Conservation (phyloP, 2,888 invertebrate genomes). For the Athalia rosae region DNA sequence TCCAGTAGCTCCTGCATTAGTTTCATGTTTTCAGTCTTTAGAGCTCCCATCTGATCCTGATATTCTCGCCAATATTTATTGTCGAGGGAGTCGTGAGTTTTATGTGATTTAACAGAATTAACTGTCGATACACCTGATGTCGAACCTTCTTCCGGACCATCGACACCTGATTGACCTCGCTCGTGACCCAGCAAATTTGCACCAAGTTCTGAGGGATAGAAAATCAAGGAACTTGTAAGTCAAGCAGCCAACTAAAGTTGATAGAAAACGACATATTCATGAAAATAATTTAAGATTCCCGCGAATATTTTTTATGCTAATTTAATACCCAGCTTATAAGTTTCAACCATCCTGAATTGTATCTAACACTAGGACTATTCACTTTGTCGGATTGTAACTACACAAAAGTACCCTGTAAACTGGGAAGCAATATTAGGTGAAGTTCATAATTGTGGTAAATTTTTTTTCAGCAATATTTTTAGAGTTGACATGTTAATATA, state of each 20-base stretch:
- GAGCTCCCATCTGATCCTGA: conserved; percentile 73
- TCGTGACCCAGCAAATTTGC: conserved; percentile 89
- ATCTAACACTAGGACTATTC: background rate
- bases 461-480: conserved; percentile 58
- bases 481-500: conserved; percentile 59
- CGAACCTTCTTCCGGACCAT: conserved; percentile 76
- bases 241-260: background rate
- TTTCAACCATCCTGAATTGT: background rate
- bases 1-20: conserved; percentile 86
- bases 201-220: conserved; percentile 81
- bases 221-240: background rate
- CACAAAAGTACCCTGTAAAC: conserved; percentile 49
- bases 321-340: background rate
- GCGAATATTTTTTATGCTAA: background rate
- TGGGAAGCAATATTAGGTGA: conserved; percentile 49
- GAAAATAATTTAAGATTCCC: background rate
- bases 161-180: conserved; percentile 72
- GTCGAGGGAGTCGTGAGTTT: conserved; percentile 73
- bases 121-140: conserved; percentile 80
- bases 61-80: conserved; percentile 73
- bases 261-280: no score
- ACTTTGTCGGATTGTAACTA: conserved; percentile 20
- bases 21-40: conserved; percentile 76
- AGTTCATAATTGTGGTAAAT: conserved; percentile 54
- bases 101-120: conserved; percentile 79